Conservation (phyloP, 2,113 vertebrate species). For the Myodes glareolus region DNA sequence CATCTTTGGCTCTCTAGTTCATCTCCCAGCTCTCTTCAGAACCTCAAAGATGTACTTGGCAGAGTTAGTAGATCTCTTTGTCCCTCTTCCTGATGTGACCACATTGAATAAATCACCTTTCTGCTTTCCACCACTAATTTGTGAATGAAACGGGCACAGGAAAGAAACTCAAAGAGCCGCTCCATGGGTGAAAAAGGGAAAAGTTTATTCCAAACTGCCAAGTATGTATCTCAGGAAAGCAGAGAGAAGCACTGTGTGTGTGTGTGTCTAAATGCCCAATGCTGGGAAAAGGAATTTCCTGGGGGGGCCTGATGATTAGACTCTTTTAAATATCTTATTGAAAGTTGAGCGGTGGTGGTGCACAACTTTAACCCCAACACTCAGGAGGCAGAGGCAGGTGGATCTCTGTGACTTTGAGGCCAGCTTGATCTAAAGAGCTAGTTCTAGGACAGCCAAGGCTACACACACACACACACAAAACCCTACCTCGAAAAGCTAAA, state of each 20-base stretch:
- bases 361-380: no score
- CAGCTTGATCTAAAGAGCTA: no score
- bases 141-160: neutral
- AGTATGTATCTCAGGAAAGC: neutral
- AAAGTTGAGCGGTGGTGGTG: neutral
- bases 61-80: neutral
- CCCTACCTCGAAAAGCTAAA: neutral
- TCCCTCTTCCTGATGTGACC: neutral
- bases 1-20: neutral
- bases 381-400: no score
- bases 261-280: neutral
- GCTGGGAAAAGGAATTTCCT: neutral
- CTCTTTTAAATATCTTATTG: neutral
- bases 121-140: neutral
- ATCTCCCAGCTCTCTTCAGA: neutral
- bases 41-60: neutral
- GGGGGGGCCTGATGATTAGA: neutral
- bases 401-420: no score
- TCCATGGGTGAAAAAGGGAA: neutral
- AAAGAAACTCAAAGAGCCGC: neutral
- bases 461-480: neutral
- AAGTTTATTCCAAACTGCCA: neutral
- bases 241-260: neutral
- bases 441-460: no score
- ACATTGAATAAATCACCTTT: neutral